phyloP scores from a whole-genome alignment of 2,888 invertebrate species.

The Cheiracanthium punctorium region DNA sequence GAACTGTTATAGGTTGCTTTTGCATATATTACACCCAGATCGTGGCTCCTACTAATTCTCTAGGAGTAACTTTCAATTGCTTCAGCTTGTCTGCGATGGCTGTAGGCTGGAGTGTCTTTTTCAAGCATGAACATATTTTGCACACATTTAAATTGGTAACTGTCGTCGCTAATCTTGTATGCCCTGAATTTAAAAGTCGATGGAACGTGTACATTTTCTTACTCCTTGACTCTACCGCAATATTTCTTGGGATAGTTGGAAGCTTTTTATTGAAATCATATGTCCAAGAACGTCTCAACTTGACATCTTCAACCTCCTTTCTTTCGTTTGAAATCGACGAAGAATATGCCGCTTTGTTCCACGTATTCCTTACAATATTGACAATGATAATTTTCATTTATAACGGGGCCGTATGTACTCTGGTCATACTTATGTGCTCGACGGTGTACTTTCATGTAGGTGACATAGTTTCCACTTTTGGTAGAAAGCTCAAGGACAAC shows the following conservation, averaged over 20 bases:
- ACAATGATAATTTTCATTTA: background rate
- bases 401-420: background rate
- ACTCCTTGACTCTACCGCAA: too few species aligned
- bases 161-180: background rate
- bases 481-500: slow-evolving; percentile 6
- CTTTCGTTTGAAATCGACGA: background rate
- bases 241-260: too few species aligned
- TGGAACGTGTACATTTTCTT: background rate
- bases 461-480: slow-evolving; percentile 14
- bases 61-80: background rate
- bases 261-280: too few species aligned
- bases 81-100: background rate
- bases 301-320: background rate
- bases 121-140: background rate
- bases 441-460: slow-evolving; percentile 23
- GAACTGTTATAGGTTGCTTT: background rate
- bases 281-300: too few species aligned
- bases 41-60: background rate
- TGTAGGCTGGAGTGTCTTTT: background rate
- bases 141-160: background rate
- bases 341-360: background rate
- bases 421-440: background rate
- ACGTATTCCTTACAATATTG: too few species aligned
- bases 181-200: background rate
- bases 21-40: background rate